Base-by-base conservation (phyloP, 2,888 invertebrate species). In the Leptinotarsa tumamoca region DNA sequence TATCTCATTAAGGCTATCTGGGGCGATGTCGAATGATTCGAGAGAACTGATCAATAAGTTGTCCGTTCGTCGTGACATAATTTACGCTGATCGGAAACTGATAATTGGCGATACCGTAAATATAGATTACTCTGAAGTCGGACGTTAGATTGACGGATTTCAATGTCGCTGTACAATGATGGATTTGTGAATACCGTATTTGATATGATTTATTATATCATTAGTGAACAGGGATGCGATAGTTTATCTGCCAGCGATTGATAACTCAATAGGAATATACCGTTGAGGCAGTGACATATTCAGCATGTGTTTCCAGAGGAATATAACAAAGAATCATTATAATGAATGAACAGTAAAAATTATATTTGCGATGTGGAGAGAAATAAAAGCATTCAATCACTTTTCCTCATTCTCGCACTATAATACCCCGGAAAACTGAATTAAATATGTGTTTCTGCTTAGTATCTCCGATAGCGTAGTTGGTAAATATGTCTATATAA, bases 1-100 rank as follows among this genome's bases (percentile, higher is more conserved):
- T 63, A 63, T 63, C n/a, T 63, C 63, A 43, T 63, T 63, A 63
- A n/a, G 63, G 17, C n/a, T 33, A 63, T 63, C 7, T 63, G 63
- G 63, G n/a, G n/a, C 63, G 18, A 3, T 15, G 33, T 43, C 63
- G 63, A 33, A 13, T n/a, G 63, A 63, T 17, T 63, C 43, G n/a
- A 43, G 63, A 43, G 43, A 63, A n/a, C 63, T 63, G 63, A 63
- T 63, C 63, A 63, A 63, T 63, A 63, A 33, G 43, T 15, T 33
- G 33, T 33, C 27, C 7, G 63, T 33, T 43, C 2, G 63, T n/a
- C 43, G 63, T 5, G 27, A 27, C n/a, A 63, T 43, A 43, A 63
- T n/a, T 63, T 43, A 63, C 10, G 18, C 33, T 33, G 18, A 63
- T 43, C 33, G 63, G 63, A 43, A 63, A 13, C 43, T 43, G 43